Conservation (phyloP, 1,140 invertebrate genomes). For the Oedothorax gibbosus region DNA sequence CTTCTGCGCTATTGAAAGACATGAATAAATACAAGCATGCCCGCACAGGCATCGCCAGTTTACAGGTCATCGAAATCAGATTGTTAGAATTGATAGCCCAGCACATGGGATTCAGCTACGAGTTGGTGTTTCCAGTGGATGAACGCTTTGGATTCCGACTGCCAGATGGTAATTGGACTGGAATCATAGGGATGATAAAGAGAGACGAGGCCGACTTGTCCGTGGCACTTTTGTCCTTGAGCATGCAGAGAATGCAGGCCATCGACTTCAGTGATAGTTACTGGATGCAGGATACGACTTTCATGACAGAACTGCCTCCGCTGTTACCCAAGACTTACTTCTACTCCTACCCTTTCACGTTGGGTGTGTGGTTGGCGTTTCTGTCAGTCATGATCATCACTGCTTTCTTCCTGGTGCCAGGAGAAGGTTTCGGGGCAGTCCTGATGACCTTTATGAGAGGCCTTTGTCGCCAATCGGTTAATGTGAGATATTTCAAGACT, state of each 20-base stretch:
- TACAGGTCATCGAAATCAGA: not conserved
- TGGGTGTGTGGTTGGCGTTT: not conserved
- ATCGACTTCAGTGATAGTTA: conserved; percentile 68
- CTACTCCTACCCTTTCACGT: not conserved
- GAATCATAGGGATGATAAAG: conserved; percentile 52
- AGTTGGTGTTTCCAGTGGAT: not conserved
- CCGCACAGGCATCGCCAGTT: too few relatives aligned
- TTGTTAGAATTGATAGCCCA: not conserved
- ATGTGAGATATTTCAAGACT: not conserved
- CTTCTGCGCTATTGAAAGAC: too few relatives aligned
- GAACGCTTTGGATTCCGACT: not conserved
- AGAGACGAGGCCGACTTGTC: conserved; percentile 67
- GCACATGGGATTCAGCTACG: not conserved
- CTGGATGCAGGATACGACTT: not conserved
- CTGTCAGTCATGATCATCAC: not conserved
- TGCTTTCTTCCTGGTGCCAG: not conserved
- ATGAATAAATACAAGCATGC: too few relatives aligned
- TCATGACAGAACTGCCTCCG: not conserved
- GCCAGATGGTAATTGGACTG: not conserved
- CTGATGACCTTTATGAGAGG: not conserved
- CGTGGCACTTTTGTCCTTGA: conserved; percentile 68
- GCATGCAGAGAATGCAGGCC: conserved; percentile 65
- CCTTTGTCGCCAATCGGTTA: not conserved
- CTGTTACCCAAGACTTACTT: not conserved
- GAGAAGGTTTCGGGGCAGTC: not conserved